Evolutionary conservation across 2,888 invertebrate genomes (phyloP), one percentile per base, ranked within the genome.

Genomic region (Stenotaenia linearis): DNA sequence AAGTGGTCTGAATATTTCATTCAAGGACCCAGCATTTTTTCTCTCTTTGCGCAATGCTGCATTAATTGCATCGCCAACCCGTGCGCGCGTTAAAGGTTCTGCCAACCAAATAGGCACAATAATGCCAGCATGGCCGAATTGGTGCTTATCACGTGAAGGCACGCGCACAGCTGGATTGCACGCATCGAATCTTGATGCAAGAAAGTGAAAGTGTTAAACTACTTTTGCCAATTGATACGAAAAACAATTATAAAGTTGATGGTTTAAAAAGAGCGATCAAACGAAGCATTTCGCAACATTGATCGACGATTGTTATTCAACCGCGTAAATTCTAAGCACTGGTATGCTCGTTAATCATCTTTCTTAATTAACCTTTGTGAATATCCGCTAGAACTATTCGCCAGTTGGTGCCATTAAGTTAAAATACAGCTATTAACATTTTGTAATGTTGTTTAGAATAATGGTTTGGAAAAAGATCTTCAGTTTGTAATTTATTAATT

Each of bases 1-100:
- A 74, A 74, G 74, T 32, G 32, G 74, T 30, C 32, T 28, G 74
- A 74, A 74, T 74, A 74, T 74, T 74, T 74, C 32, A 74, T 74
- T 74, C 74, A 74, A 74, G 23, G 32, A 74, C 30, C 32, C 32
- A 9, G 74, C 15, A 18, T 25, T n/a, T 74, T 30, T 30, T 74
- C 32, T 23, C 23, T 74, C 74, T 28, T 6, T 32, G 74, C 18
- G 74, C 74, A 74, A 30, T 50, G 50, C 50, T n/a, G 50, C 50
- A 50, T 50, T 50, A 50, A 50, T 50, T 50, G 50, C 50, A 50
- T 50, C 50, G 50, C 18, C 50, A 50, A 50, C 50, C 50, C 50
- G 50, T 18, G 50, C 18, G 50, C 50, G 50, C 50, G 50, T 50
- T 50, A 3, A 50, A 50, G 18, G 50, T 50, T 50, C 50, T 18